These are phyloP conservation scores for Rhipidura dahli DNA, from an alignment of 2,113 vertebrate genomes.

Conservation along the genomic window DNA sequence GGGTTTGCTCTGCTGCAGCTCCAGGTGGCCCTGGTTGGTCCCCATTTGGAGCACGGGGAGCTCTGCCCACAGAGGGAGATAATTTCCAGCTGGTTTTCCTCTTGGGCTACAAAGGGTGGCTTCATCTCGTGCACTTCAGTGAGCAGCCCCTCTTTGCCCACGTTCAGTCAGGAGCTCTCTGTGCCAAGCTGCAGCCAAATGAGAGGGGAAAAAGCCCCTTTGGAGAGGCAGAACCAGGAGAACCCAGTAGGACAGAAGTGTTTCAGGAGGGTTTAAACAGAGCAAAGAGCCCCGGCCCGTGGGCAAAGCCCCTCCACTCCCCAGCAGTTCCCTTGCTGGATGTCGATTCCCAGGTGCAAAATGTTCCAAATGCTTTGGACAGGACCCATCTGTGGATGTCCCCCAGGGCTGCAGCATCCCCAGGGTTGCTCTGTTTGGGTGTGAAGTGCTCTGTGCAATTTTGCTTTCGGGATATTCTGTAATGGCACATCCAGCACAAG, in stretches of 20 bases:
- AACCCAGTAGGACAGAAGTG: background rate
- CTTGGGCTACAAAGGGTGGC: background rate
- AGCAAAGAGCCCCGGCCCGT: background rate
- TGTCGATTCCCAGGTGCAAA: background rate
- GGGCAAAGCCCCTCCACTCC: background rate
- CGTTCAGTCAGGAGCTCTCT: background rate
- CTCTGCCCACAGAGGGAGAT: background rate
- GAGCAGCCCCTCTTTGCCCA: background rate
- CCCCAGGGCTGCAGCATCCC: background rate
- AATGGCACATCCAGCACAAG: background rate
- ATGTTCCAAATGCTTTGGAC: background rate
- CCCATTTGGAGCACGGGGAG: background rate
- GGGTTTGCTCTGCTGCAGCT: background rate
- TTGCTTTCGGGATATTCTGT: background rate
- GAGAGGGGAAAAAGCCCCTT: background rate
- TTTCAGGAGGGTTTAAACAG: slow-evolving; percentile 3
- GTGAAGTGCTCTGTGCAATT: background rate
- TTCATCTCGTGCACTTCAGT: background rate
- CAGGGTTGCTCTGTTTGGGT: background rate
- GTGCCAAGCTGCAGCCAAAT: background rate
- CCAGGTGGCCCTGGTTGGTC: background rate
- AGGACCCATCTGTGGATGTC: background rate
- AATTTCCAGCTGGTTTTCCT: background rate
- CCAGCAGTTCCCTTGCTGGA: background rate
- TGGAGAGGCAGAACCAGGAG: slow-evolving; percentile 1